Percentiles rank a stretch among this genome's conserved stretches.
Conservation (phyloP, 2,888 invertebrate genomes). For the Leptinotarsa rubiginosa region DNA sequence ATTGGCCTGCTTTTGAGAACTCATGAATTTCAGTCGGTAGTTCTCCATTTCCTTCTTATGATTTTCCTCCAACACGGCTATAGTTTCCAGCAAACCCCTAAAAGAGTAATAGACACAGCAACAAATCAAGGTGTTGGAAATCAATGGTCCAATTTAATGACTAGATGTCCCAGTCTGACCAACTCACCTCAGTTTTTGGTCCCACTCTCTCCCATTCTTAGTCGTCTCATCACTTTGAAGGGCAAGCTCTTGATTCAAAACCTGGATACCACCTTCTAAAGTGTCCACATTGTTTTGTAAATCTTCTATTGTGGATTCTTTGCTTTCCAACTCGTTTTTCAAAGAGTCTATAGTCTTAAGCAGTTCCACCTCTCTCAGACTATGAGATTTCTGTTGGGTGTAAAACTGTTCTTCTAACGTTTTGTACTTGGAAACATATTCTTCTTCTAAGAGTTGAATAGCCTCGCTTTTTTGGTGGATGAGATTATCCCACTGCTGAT, state of each 20-base stretch:
- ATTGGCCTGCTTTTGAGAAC: constrained; percentile 68
- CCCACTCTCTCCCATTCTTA: constrained; percentile 61
- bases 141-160: background rate
- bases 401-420: constrained; percentile 66
- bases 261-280: constrained; percentile 66
- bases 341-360: constrained; percentile 64
- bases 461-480: constrained; percentile 74
- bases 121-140: background rate
- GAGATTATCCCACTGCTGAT: constrained; percentile 75
- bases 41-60: constrained; percentile 61
- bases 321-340: constrained; percentile 62
- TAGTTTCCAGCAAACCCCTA: constrained; percentile 67
- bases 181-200: constrained; percentile 67
- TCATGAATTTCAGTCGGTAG: constrained; percentile 60
- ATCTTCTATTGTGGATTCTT: constrained; percentile 63
- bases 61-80: constrained; percentile 59
- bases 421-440: constrained; percentile 69
- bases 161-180: background rate
- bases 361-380: constrained; percentile 63
- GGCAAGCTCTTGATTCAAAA: constrained; percentile 64
- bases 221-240: constrained; percentile 61
- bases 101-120: background rate
- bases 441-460: constrained; percentile 71
- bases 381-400: constrained; percentile 64
- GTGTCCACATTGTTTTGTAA: constrained; percentile 66